Conservation (phyloP, 2,888 invertebrate species). For the Drosophila vallismaia region DNA sequence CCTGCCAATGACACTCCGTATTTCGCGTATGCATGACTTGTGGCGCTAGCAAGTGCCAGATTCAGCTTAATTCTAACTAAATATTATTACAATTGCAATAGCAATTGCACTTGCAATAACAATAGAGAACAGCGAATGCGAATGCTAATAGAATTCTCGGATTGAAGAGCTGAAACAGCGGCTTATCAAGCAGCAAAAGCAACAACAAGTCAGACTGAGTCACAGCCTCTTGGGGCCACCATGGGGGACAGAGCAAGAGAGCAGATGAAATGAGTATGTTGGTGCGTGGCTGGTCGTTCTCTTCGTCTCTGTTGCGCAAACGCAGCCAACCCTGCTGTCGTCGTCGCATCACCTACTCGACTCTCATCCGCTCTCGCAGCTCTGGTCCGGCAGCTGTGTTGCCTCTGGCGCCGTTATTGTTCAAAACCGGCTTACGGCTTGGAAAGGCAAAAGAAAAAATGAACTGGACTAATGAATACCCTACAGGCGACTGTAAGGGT, state of each 20-base stretch:
- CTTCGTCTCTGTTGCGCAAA: constrained; percentile 73
- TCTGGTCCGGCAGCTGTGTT: constrained; percentile 56
- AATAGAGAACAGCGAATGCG: constrained; percentile 1
- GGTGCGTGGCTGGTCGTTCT: constrained; percentile 27
- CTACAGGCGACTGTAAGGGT: constrained; percentile 16
- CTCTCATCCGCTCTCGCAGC: constrained; percentile 6
- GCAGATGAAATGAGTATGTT: constrained; percentile 21
- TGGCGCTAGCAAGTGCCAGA: constrained; percentile 10
- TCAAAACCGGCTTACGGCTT: constrained; percentile 60
- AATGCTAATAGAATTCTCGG: constrained; percentile 6
- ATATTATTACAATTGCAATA: constrained; percentile 22
- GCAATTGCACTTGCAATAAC: constrained; percentile 3
- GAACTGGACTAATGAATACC: constrained; percentile 15
- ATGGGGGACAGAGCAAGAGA: constrained; percentile 25
- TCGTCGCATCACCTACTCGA: constrained; percentile 36
- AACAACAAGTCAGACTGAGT: constrained; percentile 10
- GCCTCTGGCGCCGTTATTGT: constrained; percentile 63
- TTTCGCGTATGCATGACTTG: neutral
- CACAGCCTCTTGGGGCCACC: constrained; percentile 2
- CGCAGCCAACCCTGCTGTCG: constrained; percentile 36
- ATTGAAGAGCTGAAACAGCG: constrained; percentile 17
- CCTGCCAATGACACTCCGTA: constrained; percentile 46
- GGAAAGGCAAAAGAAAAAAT: neutral
- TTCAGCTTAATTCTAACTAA: constrained; percentile 9
- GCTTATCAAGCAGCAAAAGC: constrained; percentile 33